Percentiles rank a stretch among this genome's conserved stretches.
Evolutionary conservation across 2,888 invertebrate species (phyloP).

Genomic region (Hybos culiciformis): DNA sequence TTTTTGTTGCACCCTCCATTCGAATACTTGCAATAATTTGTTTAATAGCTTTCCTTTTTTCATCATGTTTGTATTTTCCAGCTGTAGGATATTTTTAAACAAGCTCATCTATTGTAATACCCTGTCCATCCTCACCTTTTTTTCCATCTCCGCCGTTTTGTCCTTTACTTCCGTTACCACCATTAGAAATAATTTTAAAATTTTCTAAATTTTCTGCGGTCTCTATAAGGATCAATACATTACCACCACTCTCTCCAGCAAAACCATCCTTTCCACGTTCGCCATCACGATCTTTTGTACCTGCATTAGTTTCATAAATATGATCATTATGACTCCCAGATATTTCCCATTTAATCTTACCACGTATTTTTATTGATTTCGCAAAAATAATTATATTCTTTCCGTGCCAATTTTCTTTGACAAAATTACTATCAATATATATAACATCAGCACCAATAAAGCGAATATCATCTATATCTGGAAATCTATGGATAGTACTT

Average conservation of each 20-base stretch:
- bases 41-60: not conserved
- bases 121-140: constrained; percentile 12
- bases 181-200: constrained; percentile 18
- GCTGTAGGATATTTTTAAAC: not conserved
- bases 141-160: constrained; percentile 21
- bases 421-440: no score
- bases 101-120: constrained; percentile 14
- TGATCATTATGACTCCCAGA: constrained; percentile 15
- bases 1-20: not conserved
- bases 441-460: no score
- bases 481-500: no score
- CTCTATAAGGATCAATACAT: constrained; percentile 16
- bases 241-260: constrained; percentile 22
- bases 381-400: constrained; percentile 15
- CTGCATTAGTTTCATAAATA: constrained; percentile 10
- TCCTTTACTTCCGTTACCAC: constrained; percentile 20
- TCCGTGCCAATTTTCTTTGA: not conserved
- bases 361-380: constrained; percentile 15
- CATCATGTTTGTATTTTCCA: not conserved
- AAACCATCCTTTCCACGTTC: constrained; percentile 17
- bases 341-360: constrained; percentile 16
- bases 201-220: constrained; percentile 15
- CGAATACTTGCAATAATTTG: not conserved
- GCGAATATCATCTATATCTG: no score
- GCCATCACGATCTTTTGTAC: constrained; percentile 15